These are phyloP conservation scores for Chloroceryle aenea DNA, from an alignment of 2,113 vertebrate genomes.

Conservation along the genomic window DNA sequence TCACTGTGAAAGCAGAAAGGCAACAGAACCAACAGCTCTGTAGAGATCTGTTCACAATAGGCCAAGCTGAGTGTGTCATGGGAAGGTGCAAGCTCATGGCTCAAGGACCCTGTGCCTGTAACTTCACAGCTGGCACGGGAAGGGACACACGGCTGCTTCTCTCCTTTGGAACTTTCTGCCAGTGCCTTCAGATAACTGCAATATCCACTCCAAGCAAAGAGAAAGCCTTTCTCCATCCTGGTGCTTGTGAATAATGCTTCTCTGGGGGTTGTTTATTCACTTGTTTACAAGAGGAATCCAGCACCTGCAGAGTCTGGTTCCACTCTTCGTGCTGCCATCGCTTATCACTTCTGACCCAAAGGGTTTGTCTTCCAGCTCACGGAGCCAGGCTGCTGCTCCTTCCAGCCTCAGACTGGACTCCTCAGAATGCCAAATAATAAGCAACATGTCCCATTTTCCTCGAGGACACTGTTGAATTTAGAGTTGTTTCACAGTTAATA, in stretches of 20 bases:
- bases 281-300: neutral
- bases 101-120: neutral
- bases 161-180: neutral
- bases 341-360: neutral
- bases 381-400: neutral
- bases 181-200: constrained; percentile 4
- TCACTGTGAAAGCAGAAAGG: neutral
- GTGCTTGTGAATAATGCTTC: neutral
- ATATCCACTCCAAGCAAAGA: neutral
- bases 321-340: neutral
- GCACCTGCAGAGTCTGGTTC: neutral
- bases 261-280: neutral
- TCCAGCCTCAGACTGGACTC: neutral
- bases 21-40: neutral
- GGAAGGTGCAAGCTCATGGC: neutral
- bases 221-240: neutral
- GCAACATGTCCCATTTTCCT: neutral
- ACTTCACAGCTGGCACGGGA: neutral
- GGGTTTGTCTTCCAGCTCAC: neutral
- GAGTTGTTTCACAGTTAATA: neutral
- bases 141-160: neutral
- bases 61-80: neutral
- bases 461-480: neutral
- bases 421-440: neutral
- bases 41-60: neutral